Evolutionary conservation across 2,113 vertebrate genomes (phyloP), one percentile per base, ranked within the genome.

Genomic region (Copsychus sechellarum): DNA sequence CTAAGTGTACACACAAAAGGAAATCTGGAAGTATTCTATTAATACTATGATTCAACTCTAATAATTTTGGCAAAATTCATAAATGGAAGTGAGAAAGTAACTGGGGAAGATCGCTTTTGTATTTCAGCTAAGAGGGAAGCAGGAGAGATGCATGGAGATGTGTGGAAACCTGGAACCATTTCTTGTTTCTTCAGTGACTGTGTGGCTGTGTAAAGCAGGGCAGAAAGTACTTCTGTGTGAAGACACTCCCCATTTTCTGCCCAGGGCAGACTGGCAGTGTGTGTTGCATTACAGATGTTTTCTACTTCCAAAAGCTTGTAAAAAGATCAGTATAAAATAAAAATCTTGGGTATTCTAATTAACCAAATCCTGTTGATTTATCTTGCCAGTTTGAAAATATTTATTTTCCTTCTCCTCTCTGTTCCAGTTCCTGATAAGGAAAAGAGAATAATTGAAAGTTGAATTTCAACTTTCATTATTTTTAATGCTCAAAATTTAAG

Each of bases 141-240:
- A 70, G 54, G 12, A 73, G 50, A 36, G 33, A 47, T 47, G 50
- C 14, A 20, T 2, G 4, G 69, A 85, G 24, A 47, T 0, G 0
- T 24, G 11, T 64, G 34, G 47, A 79, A 90, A 70, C 36, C 42
- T 79, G 28, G 70, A 69, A 51, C 14, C 1, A 1, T 33, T 51
- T 74, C 17, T 56, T 54, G 20, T 33, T 58, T 90, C 66, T 81
- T 42, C 62, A 81, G 31, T 62, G 48, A 23, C 50, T 86, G 31
- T 29, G 33, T 58, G 36, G 19, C 40, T 81, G 26, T 22, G 48
- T 50, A 36, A 78, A 47, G 12, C 3, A 5, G 12, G 12, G 2
- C 36, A 74, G 56, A 74, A 87, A 43, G 24, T 48, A 34, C 9
- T 72, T 72, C 45, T 51, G 58, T 69, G 69, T 14, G 5, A 5